Evolutionary conservation across 1,140 invertebrate genomes (phyloP).

Genomic region (Aphaenogaster ashmeadi): DNA sequence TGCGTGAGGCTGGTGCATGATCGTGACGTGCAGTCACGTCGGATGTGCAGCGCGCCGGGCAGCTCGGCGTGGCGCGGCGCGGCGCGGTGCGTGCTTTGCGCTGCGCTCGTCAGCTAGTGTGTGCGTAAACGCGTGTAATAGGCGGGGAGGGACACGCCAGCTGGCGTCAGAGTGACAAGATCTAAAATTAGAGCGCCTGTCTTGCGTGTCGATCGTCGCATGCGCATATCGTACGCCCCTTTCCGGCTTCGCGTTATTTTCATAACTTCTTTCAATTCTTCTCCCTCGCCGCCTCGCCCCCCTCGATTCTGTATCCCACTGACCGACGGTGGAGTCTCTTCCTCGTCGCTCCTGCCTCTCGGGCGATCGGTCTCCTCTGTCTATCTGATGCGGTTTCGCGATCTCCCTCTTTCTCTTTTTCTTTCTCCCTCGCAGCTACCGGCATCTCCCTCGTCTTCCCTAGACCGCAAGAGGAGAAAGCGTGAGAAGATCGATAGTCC

Average conservation of each 20-base stretch:
- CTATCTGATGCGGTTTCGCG: slow-evolving; percentile 21
- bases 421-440: slow-evolving; percentile 35
- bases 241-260: slow-evolving; percentile 86
- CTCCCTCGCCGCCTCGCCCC: slow-evolving; percentile 65
- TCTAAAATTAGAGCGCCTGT: slow-evolving; percentile 86
- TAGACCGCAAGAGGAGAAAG: slow-evolving; percentile 77
- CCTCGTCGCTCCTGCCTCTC: slow-evolving; percentile 44
- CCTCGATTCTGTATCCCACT: slow-evolving; percentile 33
- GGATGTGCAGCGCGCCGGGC: not conserved
- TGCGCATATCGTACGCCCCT: slow-evolving; percentile 85
- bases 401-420: not conserved
- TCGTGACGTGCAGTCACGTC: slow-evolving; percentile 49
- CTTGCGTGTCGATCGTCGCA: slow-evolving; percentile 86
- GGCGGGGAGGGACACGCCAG: slow-evolving; percentile 84
- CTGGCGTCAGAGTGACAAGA: slow-evolving; percentile 87
- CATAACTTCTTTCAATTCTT: slow-evolving; percentile 85
- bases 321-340: slow-evolving; percentile 33
- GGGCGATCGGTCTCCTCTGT: slow-evolving; percentile 8
- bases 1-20: slow-evolving; percentile 43
- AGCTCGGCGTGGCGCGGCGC: not conserved
- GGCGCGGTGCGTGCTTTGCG: slow-evolving; percentile 52
- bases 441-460: slow-evolving; percentile 12
- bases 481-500: slow-evolving; percentile 84
- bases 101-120: slow-evolving; percentile 68
- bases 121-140: slow-evolving; percentile 86